Conservation (phyloP, 2,113 vertebrate genomes). For the Oenanthe melanoleuca region DNA sequence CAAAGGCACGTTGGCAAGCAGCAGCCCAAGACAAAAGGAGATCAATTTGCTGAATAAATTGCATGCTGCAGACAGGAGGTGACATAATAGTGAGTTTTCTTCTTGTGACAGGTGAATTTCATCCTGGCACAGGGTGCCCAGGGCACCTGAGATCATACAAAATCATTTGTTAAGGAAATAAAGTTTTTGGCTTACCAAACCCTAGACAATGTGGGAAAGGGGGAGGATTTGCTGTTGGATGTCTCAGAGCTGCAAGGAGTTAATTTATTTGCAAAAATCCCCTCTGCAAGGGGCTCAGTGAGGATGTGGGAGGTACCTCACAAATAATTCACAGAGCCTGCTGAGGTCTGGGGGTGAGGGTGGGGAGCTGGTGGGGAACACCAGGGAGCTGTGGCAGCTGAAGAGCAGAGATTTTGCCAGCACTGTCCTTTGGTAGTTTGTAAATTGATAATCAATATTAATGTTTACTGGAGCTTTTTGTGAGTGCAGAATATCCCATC, state of each 20-base stretch:
- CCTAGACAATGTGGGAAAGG: neutral
- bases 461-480: neutral
- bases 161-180: neutral
- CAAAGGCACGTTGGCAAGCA: neutral
- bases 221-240: neutral
- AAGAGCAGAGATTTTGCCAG: neutral
- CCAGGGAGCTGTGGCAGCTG: neutral
- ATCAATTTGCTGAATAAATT: neutral
- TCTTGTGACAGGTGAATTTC: neutral
- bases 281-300: neutral
- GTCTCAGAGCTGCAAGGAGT: neutral
- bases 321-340: neutral
- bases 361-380: accelerated
- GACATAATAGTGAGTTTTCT: neutral
- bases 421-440: neutral
- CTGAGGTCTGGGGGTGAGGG: neutral
- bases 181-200: neutral
- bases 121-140: neutral
- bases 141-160: neutral
- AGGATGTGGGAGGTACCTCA: neutral
- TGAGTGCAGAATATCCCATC: neutral
- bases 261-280: neutral
- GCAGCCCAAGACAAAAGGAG: neutral
- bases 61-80: neutral
- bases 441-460: neutral